Evolutionary conservation across 2,888 invertebrate species (phyloP).

Genomic region (Pachliopta kotzebuea): DNA sequence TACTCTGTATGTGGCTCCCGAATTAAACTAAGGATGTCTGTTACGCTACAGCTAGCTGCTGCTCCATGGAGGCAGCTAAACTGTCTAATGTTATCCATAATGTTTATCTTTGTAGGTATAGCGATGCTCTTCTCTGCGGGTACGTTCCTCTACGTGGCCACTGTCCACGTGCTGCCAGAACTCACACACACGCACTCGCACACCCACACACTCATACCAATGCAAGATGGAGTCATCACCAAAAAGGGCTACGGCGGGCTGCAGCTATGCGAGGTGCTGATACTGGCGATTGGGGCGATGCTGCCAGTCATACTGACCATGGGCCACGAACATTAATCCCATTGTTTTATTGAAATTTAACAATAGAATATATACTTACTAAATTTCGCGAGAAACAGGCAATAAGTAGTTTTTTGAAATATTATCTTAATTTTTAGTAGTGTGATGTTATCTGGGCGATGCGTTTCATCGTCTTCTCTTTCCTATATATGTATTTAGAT

Average conservation of each 20-base stretch:
- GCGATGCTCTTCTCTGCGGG: conserved; percentile 99
- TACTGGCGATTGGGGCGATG: conserved; percentile 92
- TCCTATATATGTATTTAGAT: not conserved
- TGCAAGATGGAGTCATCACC: conserved; percentile 52
- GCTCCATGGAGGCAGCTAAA: too few species aligned
- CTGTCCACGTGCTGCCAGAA: conserved; percentile 98
- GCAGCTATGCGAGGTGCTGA: conserved; percentile 88
- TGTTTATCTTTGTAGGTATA: conserved; percentile 79
- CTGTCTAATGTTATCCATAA: not conserved
- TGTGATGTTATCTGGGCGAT: not conserved
- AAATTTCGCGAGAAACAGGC: not conserved
- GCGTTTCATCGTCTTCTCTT: not conserved
- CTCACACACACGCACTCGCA: conserved; percentile 81
- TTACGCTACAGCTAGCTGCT: too few species aligned
- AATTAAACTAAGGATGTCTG: too few species aligned
- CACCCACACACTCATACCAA: conserved; percentile 63
- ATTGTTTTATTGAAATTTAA: not conserved
- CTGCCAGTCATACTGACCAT: conserved; percentile 94
- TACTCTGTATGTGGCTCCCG: too few species aligned
- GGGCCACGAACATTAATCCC: conserved; percentile 90
- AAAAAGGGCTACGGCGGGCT: conserved; percentile 79
- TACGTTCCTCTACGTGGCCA: conserved; percentile 98
- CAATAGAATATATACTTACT: not conserved
- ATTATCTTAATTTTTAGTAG: not conserved
- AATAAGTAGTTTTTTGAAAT: not conserved